These are phyloP conservation scores for Diadema setosum DNA, from an alignment of 35 echinoderm and acorn worm genomes.

Conservation along the genomic window DNA sequence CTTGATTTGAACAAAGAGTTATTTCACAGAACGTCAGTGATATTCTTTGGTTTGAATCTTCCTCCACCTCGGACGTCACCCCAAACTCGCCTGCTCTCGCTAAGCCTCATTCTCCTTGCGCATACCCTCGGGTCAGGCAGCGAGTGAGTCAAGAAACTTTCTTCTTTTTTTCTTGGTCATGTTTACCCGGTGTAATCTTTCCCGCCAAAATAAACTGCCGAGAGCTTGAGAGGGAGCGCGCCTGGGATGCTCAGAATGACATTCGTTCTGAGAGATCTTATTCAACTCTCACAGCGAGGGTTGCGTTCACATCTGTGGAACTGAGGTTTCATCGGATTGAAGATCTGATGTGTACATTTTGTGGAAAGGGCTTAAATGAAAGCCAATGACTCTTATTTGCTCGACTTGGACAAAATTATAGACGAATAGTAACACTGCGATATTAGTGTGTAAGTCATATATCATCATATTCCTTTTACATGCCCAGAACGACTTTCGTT, in stretches of 20 bases:
- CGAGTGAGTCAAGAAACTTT: constrained; percentile 1
- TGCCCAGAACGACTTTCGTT: too few relatives aligned
- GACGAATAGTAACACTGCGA: too few relatives aligned
- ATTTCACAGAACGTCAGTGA: neutral
- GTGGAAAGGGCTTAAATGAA: too few relatives aligned
- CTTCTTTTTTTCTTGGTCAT: too few relatives aligned
- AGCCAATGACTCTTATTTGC: too few relatives aligned
- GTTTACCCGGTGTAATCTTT: constrained; percentile 3
- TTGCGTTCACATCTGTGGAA: neutral
- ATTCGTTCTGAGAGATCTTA: neutral
- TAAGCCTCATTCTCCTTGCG: neutral
- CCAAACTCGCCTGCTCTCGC: neutral
- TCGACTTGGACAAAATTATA: too few relatives aligned
- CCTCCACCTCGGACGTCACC: neutral
- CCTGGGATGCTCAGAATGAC: neutral
- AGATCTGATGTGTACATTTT: too few relatives aligned
- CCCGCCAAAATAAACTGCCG: neutral
- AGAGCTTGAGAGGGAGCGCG: neutral
- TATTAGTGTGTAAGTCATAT: too few relatives aligned
- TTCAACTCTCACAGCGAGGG: neutral
- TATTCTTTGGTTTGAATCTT: neutral
- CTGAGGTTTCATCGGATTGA: too few relatives aligned
- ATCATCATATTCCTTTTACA: too few relatives aligned
- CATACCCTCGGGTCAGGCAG: neutral
- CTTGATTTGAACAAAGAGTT: neutral